Evolutionary conservation across 1,140 invertebrate species (phyloP), one percentile per base, ranked within the genome.

Genomic region (Lordiphosa stackelbergi): DNA sequence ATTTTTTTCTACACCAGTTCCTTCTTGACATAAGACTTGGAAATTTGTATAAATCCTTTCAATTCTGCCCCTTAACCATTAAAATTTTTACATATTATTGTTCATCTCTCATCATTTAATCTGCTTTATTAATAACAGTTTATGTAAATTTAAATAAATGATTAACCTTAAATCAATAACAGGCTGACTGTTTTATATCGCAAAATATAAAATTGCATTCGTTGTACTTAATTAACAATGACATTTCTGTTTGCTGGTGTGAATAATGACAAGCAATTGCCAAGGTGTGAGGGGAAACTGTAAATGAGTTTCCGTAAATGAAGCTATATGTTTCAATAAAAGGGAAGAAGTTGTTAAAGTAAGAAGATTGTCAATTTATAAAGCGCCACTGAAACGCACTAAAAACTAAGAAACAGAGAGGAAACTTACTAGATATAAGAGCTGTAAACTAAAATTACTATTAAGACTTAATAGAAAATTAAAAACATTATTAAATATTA

Each of bases 151-250:
- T 75, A 68, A 75, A 81, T 75, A 52, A 60, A 74, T 55, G 57
- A 57, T 81, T 68, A 75, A 66, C 66, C 66, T 71, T 73, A 79
- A 81, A 81, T 81, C 74, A 75, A 75, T 81, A 75, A 57, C 45
- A 9, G 9, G 16, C 22, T 31, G 36, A 40, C 45, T 61, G 28
- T 57, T 62, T 69, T 47, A 47, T 48, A 55, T 37, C 16, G 28
- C 34, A 37, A 3, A 53, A 37, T 37, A 51, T 40, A 28, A 59
- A 68, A 56, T 41, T 47, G 52, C 53, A 57, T 64, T 69, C 42
- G 58, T 64, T 73, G 47, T 54, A 64, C 70, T 81, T 79, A 79
- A 79, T 79, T 70, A 81, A 81, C 59, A 59, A 19, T 45, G 66
- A 70, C 66, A 60, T 45, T 19, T 51, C 37, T 34, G 62, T 48